Conservation (phyloP, 2,113 vertebrate species). For the Xiphorhynchus elegans region DNA sequence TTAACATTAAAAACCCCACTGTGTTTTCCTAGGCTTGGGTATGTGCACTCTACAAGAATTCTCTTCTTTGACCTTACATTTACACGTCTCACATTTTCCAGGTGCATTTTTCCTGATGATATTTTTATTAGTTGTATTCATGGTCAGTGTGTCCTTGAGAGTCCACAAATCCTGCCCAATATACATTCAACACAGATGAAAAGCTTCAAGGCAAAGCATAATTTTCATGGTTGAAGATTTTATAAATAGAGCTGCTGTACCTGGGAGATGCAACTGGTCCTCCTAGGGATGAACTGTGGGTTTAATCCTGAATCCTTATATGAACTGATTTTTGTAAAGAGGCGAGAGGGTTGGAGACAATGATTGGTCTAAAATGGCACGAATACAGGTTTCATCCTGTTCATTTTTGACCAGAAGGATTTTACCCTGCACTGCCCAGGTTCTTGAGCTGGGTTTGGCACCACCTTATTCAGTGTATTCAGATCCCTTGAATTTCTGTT, state of each 20-base stretch:
- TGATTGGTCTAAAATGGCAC: background rate
- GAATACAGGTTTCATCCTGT: background rate
- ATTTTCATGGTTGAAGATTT: background rate
- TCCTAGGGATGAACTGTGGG: background rate
- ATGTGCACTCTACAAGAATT: conserved; percentile 1
- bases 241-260: background rate
- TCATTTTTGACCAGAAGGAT: background rate
- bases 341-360: background rate
- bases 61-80: conserved; percentile 7
- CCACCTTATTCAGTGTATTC: background rate
- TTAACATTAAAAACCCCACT: background rate
- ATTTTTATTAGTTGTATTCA: conserved; percentile 16
- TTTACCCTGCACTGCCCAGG: background rate
- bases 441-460: background rate
- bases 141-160: background rate
- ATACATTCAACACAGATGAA: background rate
- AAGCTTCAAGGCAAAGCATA: background rate
- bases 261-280: background rate
- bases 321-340: background rate
- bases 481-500: background rate
- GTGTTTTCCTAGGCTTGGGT: conserved; percentile 14
- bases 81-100: conserved; percentile 42
- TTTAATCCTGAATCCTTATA: background rate
- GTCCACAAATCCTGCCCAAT: background rate
- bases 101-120: background rate